Percentiles rank a stretch among this genome's conserved stretches.
Evolutionary conservation across 2,113 vertebrate species (phyloP).

Genomic region (Colaptes auratus): DNA sequence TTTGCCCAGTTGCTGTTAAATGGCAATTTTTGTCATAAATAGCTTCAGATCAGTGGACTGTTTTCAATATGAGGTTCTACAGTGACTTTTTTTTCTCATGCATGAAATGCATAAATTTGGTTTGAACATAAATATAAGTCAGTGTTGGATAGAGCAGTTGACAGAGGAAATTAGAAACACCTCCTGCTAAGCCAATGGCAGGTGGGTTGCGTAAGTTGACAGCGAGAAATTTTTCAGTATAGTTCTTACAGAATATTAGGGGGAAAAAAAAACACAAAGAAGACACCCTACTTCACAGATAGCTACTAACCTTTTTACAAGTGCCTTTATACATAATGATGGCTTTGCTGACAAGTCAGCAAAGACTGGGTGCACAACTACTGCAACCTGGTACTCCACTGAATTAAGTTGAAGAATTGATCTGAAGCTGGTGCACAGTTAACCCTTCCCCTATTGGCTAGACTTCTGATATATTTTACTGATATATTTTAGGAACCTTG

Average conservation of each 20-base stretch:
- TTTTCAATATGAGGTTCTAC: background rate
- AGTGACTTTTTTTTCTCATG: background rate
- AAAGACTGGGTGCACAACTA: background rate
- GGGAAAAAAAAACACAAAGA: accelerated
- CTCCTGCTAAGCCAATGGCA: background rate
- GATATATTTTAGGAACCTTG: background rate
- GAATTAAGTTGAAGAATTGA: background rate
- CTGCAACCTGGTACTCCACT: accelerated
- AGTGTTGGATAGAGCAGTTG: background rate
- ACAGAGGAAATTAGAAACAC: background rate
- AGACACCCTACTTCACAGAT: background rate
- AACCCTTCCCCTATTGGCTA: background rate
- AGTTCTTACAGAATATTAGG: background rate
- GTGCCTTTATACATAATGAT: background rate
- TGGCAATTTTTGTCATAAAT: background rate
- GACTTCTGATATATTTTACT: background rate
- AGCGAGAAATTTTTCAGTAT: background rate
- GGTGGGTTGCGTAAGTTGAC: background rate
- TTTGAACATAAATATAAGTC: background rate
- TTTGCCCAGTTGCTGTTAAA: background rate
- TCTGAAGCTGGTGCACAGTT: background rate
- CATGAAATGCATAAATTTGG: background rate
- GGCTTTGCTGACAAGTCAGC: background rate
- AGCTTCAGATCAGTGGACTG: background rate
- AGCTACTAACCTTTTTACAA: background rate